Evolutionary conservation across 1,140 invertebrate species (phyloP), one percentile per base, ranked within the genome.

Genomic region (Pogonognathellus flavescens): DNA sequence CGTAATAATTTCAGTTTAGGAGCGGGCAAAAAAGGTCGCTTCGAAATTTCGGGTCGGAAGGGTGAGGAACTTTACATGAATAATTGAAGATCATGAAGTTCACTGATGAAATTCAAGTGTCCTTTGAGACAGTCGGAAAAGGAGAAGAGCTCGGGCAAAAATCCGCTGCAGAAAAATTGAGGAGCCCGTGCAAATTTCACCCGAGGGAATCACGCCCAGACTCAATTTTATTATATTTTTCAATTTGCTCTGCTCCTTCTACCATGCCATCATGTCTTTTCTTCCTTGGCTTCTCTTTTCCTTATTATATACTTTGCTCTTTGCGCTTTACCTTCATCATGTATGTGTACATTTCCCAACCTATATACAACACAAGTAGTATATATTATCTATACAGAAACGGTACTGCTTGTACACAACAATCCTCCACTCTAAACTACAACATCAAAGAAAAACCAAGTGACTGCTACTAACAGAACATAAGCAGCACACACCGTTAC

Each of bases 101-200:
- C 86, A 88, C 88, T 88, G 88, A 88, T 88, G 88, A 88, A 88
- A 88, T 88, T 88, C 88, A 88, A 88, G 83, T 86, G 85, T 88
- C 88, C 86, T 86, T 57, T 52, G 88, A 87, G 88, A 82, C 52
- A 80, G 62, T 22, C 50, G 41, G 80, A 80, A 86, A 18, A 76
- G 76, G 53, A 85, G 25, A 62, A 31, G 76, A 49, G 57, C 72
- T 52, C 50, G 50, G 31, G 18, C 20, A 55, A 82, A 86, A 82
- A 86, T 66, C 60, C 55, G 60, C 62, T 57, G 62, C 20, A 84
- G 85, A 86, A 86, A 86, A 86, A 86, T 86, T 86, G 85, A 83
- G 82, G 82, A 83, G 72, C 60, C 55, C 53, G 82, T 70, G 66
- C 66, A 86, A 84, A 86, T 86, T 59, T 80, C 70, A 66, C 82